These are phyloP conservation scores for Sebastiscus tertius DNA, from an alignment of 2,797 vertebrate species.

Conservation along the genomic window DNA sequence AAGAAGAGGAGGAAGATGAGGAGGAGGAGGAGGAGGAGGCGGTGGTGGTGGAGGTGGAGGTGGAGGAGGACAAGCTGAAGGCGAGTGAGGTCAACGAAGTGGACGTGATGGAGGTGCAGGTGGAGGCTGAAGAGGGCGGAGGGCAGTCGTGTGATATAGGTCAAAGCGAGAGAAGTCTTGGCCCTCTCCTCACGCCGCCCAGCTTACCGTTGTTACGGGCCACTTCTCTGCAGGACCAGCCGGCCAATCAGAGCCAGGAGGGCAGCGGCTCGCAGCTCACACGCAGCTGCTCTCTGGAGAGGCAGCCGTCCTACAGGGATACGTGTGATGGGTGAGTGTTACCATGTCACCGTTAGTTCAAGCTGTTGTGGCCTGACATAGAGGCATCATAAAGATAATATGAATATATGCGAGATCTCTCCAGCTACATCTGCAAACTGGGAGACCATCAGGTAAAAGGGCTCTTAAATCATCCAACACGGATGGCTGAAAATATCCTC, in stretches of 20 bases:
- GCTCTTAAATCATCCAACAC: conserved; percentile 27
- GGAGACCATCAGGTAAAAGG: neutral
- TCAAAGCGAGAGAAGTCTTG: conserved; percentile 47
- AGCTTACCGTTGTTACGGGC: conserved; percentile 82
- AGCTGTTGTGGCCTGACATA: neutral
- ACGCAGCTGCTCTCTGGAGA: conserved; percentile 83
- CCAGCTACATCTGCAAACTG: neutral
- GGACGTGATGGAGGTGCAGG: conserved; percentile 54
- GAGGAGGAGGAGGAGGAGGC: conserved; percentile 39
- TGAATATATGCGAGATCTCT: neutral
- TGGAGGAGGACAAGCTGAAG: conserved; percentile 31
- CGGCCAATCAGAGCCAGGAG: conserved; percentile 62
- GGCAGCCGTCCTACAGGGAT: conserved; percentile 63
- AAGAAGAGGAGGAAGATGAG: conserved; percentile 67
- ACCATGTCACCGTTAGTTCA: neutral
- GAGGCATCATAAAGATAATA: neutral
- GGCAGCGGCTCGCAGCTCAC: conserved; percentile 53
- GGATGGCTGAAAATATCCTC: conserved; percentile 35
- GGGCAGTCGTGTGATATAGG: conserved; percentile 46
- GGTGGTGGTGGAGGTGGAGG: neutral
- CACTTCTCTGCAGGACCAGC: conserved; percentile 85
- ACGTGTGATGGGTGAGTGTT: conserved; percentile 70
- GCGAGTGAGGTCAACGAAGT: conserved; percentile 38
- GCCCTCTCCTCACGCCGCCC: conserved; percentile 64
- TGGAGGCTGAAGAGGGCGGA: conserved; percentile 50